phyloP scores from a whole-genome alignment of 2,113 vertebrate genomes.

The Elanus axillaris region DNA sequence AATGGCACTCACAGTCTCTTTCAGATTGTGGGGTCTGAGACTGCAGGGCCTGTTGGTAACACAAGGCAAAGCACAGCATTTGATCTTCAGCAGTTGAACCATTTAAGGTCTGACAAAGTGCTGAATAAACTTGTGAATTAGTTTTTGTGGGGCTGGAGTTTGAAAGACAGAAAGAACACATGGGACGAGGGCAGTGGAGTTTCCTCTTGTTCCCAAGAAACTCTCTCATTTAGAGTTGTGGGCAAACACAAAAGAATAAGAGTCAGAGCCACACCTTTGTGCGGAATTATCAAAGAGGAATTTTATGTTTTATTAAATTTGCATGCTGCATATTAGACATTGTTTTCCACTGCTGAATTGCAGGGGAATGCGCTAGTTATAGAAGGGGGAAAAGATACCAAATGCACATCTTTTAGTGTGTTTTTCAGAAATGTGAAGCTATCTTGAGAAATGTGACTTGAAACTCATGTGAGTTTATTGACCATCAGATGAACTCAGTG shows the following conservation, averaged over 20 bases:
- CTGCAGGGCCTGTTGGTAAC: neutral
- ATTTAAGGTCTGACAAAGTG: neutral
- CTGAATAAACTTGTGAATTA: neutral
- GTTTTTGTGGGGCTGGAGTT: neutral
- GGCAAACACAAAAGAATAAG: neutral
- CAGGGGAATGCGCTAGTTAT: neutral
- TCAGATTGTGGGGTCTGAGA: neutral
- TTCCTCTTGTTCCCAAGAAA: neutral
- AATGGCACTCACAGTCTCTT: neutral
- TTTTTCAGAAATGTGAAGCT: neutral
- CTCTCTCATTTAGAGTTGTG: neutral
- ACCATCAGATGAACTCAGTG: neutral
- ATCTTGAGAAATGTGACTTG: neutral
- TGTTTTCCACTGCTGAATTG: neutral
- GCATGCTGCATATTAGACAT: neutral
- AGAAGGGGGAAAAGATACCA: neutral
- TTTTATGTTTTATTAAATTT: neutral
- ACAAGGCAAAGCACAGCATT: neutral
- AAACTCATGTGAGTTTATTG: neutral
- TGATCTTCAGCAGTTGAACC: neutral
- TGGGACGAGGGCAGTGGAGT: too few species aligned
- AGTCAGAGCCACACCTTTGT: neutral
- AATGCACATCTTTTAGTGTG: neutral
- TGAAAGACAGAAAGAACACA: neutral
- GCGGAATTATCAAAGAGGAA: neutral